Percentiles rank a stretch among this genome's conserved stretches.
phyloP scores from a whole-genome alignment of 1,140 invertebrate species.

The Aphelenchoides besseyi region DNA sequence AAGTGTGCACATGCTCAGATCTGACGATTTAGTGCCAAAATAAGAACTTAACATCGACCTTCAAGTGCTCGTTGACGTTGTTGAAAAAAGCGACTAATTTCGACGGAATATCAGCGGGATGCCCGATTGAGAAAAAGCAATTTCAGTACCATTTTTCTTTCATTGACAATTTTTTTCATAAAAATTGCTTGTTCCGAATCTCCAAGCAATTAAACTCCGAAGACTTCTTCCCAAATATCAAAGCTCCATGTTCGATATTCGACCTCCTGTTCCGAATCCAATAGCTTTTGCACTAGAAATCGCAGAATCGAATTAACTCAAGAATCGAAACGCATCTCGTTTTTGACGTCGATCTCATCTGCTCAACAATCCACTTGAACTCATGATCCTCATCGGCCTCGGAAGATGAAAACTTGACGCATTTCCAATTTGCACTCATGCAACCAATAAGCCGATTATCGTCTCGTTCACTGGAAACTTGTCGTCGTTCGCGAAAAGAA shows the following conservation, averaged over 20 bases:
- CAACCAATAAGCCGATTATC: not conserved
- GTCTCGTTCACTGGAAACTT: too few relatives aligned
- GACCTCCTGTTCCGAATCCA: too few relatives aligned
- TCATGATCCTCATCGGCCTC: not conserved
- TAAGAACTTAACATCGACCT: not conserved
- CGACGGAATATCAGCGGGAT: not conserved
- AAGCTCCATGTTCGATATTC: too few relatives aligned
- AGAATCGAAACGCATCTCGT: not conserved
- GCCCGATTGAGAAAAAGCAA: not conserved
- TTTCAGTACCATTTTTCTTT: not conserved
- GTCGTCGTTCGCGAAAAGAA: too few relatives aligned
- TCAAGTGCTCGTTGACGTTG: constrained; percentile 1
- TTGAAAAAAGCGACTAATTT: not conserved
- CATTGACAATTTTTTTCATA: not conserved
- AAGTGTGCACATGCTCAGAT: not conserved
- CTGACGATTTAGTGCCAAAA: not conserved
- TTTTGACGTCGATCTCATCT: not conserved
- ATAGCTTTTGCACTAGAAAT: too few relatives aligned
- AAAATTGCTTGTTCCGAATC: too few relatives aligned
- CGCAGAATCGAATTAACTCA: not conserved
- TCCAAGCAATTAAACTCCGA: too few relatives aligned
- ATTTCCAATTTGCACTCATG: not conserved
- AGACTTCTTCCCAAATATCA: too few relatives aligned
- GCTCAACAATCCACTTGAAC: not conserved
- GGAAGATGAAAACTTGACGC: not conserved